These are phyloP conservation scores for Syngnathus acus DNA, from an alignment of 2,797 vertebrate genomes.

Conservation along the genomic window DNA sequence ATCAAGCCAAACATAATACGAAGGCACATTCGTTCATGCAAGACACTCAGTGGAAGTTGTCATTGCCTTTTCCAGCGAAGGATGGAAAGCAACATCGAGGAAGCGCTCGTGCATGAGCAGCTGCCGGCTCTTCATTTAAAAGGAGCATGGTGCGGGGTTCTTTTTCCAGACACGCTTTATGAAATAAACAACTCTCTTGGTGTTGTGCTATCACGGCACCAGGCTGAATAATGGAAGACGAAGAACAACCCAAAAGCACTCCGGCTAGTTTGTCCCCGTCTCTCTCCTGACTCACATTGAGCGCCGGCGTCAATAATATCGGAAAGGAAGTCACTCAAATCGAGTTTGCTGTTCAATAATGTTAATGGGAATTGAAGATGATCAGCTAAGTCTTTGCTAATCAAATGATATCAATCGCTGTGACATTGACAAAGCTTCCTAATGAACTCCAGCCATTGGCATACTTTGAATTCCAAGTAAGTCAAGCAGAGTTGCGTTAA, in stretches of 20 bases:
- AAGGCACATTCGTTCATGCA: slow-evolving; percentile 14
- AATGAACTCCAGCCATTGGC: background rate
- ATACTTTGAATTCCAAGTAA: background rate
- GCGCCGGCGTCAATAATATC: slow-evolving; percentile 33
- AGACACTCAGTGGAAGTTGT: background rate
- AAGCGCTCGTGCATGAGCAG: slow-evolving; percentile 53
- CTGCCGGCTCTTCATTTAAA: slow-evolving; percentile 59
- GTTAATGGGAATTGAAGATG: slow-evolving; percentile 45
- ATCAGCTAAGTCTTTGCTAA: slow-evolving; percentile 39
- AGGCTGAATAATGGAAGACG: slow-evolving; percentile 58
- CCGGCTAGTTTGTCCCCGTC: slow-evolving; percentile 21
- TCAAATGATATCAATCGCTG: slow-evolving; percentile 24
- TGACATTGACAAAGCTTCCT: background rate
- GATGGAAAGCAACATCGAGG: slow-evolving; percentile 25
- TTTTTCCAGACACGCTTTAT: slow-evolving; percentile 42
- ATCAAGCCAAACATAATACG: slow-evolving; percentile 7
- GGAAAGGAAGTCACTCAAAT: slow-evolving; percentile 35
- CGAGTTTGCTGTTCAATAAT: slow-evolving; percentile 38
- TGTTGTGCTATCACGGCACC: slow-evolving; percentile 35
- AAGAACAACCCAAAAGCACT: slow-evolving; percentile 30
- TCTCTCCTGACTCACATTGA: slow-evolving; percentile 46
- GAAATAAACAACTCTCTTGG: slow-evolving; percentile 35
- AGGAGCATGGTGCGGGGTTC: slow-evolving; percentile 19
- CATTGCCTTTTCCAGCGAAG: background rate
- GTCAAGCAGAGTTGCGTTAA: background rate